A percentile compares a stretch with the other conserved stretches of the same genome.
Conservation (phyloP, 1,140 invertebrate species). For the Drosophila albomicans region DNA sequence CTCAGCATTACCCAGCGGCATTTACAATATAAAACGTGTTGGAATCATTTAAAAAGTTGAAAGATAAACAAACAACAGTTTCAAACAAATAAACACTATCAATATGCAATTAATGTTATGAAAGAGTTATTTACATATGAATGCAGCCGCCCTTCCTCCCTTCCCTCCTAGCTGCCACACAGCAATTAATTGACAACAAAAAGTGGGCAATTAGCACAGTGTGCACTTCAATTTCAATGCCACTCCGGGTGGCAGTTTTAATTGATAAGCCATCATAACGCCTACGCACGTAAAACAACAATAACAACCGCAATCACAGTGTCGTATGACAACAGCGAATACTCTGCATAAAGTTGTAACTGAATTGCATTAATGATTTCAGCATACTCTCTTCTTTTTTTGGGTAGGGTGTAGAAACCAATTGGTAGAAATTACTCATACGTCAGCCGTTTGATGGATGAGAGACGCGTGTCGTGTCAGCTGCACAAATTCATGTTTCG, state of each 20-base stretch:
- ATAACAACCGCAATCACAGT: not conserved
- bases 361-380: no score
- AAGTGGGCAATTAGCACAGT: conserved; percentile 65
- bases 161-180: not conserved
- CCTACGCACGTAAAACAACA: conserved; percentile 24
- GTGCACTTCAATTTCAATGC: conserved; percentile 59
- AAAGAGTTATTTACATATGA: conserved; percentile 61
- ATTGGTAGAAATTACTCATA: conserved; percentile 59
- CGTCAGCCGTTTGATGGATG: conserved; percentile 50
- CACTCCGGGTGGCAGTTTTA: conserved; percentile 59
- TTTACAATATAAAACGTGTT: conserved; percentile 14
- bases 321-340: not conserved
- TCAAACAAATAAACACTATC: conserved; percentile 74
- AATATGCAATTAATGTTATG: conserved; percentile 75
- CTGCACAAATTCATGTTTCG: conserved; percentile 44
- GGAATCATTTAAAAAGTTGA: conserved; percentile 44
- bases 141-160: not conserved
- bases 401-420: not conserved
- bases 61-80: conserved; percentile 39
- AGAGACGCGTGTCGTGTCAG: conserved; percentile 16
- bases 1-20: conserved; percentile 35
- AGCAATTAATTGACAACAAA: conserved; percentile 66
- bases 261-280: conserved; percentile 73
- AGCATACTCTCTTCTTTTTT: no score
- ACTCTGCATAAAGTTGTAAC: conserved; percentile 4